A percentile compares a stretch with the other conserved stretches of the same genome.
Evolutionary conservation across 2,797 vertebrate genomes (phyloP).

Genomic region (Helarctos malayanus): DNA sequence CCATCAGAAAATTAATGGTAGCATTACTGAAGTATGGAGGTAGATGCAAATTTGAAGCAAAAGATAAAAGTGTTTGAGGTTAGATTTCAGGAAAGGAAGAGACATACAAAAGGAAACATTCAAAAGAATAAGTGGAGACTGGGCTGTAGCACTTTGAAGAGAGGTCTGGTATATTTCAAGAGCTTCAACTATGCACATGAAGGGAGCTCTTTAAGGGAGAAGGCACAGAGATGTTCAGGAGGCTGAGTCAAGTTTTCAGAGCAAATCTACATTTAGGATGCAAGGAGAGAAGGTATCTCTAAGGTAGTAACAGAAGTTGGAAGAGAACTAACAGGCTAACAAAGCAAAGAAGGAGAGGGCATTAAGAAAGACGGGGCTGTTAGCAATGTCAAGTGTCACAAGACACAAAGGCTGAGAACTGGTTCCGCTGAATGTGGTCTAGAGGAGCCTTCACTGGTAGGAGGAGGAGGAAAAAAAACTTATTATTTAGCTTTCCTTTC

Average conservation of each 20-base stretch:
- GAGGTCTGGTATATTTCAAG: neutral
- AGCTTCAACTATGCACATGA: neutral
- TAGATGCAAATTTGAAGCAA: neutral
- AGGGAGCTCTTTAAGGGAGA: neutral
- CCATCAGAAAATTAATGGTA: neutral
- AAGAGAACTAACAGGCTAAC: neutral
- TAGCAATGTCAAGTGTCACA: neutral
- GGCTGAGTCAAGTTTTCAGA: neutral
- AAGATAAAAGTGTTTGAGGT: neutral
- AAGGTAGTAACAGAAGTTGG: neutral
- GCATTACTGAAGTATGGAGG: neutral
- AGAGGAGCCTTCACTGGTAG: neutral
- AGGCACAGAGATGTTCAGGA: neutral
- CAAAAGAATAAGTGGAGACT: neutral
- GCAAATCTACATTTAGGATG: neutral
- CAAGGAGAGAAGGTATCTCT: neutral
- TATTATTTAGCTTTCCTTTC: neutral
- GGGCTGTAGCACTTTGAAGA: neutral
- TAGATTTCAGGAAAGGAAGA: neutral
- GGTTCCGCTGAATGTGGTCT: neutral
- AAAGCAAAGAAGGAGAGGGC: neutral
- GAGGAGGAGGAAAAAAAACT: neutral
- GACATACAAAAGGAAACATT: neutral
- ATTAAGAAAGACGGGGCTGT: neutral
- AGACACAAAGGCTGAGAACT: neutral